Evolutionary conservation across 2,888 invertebrate species (phyloP).

Genomic region (Neoaliturus tenellus): DNA sequence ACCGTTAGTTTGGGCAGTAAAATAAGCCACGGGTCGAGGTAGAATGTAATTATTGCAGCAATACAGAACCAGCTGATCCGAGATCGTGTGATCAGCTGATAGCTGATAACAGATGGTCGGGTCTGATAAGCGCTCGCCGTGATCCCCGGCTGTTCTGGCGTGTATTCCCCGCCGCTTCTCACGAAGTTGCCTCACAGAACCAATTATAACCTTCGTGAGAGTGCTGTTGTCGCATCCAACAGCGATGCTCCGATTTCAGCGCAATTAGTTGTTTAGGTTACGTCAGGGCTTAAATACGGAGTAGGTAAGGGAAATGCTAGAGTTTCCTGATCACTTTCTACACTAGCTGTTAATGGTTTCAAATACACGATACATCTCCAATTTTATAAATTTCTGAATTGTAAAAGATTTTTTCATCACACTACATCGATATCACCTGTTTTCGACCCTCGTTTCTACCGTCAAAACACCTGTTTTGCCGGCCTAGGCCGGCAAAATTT

Average conservation of each 20-base stretch:
- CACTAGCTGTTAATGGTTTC: too few species aligned
- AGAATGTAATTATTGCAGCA: slow-evolving; percentile 12
- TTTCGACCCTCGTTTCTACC: too few species aligned
- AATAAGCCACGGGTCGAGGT: background rate
- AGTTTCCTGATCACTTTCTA: too few species aligned
- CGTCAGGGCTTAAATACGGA: too few species aligned
- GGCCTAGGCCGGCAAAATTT: too few species aligned
- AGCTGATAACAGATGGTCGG: background rate
- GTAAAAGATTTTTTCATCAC: too few species aligned
- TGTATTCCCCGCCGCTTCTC: background rate
- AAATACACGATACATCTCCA: too few species aligned
- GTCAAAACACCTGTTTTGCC: too few species aligned
- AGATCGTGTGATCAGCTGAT: background rate
- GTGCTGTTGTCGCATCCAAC: background rate
- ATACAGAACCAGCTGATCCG: background rate
- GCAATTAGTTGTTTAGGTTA: background rate
- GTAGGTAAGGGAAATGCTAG: too few species aligned
- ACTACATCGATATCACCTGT: too few species aligned
- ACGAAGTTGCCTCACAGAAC: slow-evolving; percentile 29
- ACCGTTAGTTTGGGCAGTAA: background rate
- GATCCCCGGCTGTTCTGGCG: background rate
- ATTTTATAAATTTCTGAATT: too few species aligned
- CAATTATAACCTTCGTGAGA: slow-evolving; percentile 25
- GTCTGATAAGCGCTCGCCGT: background rate
- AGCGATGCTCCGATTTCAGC: background rate